Evolutionary conservation across 2,888 invertebrate genomes (phyloP).

Genomic region (Aphrophora alni): DNA sequence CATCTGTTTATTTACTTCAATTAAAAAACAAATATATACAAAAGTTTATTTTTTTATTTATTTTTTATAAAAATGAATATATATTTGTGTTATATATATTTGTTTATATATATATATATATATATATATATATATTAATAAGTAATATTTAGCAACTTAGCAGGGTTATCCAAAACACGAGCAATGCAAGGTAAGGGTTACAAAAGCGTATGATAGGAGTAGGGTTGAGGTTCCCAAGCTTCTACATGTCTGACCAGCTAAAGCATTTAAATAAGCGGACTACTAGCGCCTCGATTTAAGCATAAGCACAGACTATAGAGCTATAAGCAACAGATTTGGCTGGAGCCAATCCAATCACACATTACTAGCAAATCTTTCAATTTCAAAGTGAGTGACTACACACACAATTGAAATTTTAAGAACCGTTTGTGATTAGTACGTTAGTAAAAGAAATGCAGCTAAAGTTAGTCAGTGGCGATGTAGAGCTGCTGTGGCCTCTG

Average conservation of each 20-base stretch:
- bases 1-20: too few relatives aligned
- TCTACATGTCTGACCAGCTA: constrained; percentile 42
- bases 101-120: too few relatives aligned
- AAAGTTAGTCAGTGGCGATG: constrained; percentile 54
- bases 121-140: too few relatives aligned
- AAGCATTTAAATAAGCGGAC: constrained; percentile 35
- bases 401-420: background rate
- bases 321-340: constrained; percentile 27
- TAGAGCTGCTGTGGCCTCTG: constrained; percentile 52
- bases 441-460: constrained; percentile 42
- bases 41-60: too few relatives aligned
- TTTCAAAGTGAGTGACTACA: constrained; percentile 9
- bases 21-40: too few relatives aligned
- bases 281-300: constrained; percentile 44
- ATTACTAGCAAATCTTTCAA: constrained; percentile 13
- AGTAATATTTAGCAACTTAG: constrained; percentile 32
- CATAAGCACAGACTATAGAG: constrained; percentile 42
- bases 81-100: too few relatives aligned
- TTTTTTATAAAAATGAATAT: too few relatives aligned
- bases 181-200: constrained; percentile 43
- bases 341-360: constrained; percentile 18
- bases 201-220: constrained; percentile 31
- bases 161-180: constrained; percentile 54
- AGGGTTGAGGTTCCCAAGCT: constrained; percentile 42
- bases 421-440: constrained; percentile 25